These are phyloP conservation scores for Brachystomella parvula DNA, from an alignment of 1,140 invertebrate genomes.

Conservation along the genomic window DNA sequence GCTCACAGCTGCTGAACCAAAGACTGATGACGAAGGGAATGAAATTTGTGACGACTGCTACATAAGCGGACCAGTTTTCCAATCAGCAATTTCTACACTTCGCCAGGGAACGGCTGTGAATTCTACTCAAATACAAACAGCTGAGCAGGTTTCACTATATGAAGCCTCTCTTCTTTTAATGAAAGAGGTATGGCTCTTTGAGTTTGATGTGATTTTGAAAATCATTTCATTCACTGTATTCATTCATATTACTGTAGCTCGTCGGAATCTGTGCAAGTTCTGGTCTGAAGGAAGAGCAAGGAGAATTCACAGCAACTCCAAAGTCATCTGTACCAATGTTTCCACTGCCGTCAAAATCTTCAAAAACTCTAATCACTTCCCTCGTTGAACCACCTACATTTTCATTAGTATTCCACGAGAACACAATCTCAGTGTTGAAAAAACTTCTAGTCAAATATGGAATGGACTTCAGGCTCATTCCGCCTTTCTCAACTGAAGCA, in stretches of 20 bases:
- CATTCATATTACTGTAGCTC: too few relatives aligned
- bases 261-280: too few relatives aligned
- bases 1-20: conserved; percentile 38
- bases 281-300: too few relatives aligned
- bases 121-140: conserved; percentile 5
- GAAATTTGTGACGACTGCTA: conserved; percentile 27
- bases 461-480: conserved; percentile 20
- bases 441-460: background rate
- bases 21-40: background rate
- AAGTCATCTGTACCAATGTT: too few relatives aligned
- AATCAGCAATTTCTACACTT: conserved; percentile 22
- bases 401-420: too few relatives aligned
- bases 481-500: conserved; percentile 27
- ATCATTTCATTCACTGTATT: too few relatives aligned
- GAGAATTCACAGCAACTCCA: too few relatives aligned
- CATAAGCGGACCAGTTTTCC: conserved; percentile 33
- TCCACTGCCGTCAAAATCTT: too few relatives aligned
- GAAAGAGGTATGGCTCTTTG: background rate
- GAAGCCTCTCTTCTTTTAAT: background rate
- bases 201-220: too few relatives aligned
- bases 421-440: too few relatives aligned
- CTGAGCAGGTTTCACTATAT: background rate
- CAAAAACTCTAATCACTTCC: too few relatives aligned
- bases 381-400: too few relatives aligned
- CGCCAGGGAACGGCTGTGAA: conserved; percentile 16